A percentile compares a stretch with the other conserved stretches of the same genome.
Conservation (phyloP, 2,797 vertebrate species). For the Characodon lateralis region DNA sequence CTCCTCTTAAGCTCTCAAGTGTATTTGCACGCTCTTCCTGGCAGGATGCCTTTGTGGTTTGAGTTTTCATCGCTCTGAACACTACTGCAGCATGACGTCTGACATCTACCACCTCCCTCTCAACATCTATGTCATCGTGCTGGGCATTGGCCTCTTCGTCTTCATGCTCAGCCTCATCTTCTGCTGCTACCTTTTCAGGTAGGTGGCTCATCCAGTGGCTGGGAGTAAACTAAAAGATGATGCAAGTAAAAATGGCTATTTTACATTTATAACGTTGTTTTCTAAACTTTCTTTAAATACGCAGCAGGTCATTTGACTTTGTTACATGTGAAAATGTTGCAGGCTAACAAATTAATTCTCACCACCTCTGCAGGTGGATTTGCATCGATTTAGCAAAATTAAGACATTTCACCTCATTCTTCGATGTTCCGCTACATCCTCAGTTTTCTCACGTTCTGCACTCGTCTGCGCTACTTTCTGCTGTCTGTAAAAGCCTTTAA, state of each 20-base stretch:
- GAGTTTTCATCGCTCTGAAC: constrained; percentile 79
- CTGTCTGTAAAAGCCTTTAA: constrained; percentile 7
- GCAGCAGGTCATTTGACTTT: background rate
- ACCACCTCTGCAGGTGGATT: constrained; percentile 6
- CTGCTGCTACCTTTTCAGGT: constrained; percentile 89
- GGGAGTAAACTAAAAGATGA: background rate
- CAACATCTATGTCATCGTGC: constrained; percentile 85
- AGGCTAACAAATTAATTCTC: background rate
- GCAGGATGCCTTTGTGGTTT: constrained; percentile 84
- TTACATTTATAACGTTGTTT: background rate
- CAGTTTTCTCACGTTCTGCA: background rate
- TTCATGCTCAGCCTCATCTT: constrained; percentile 89
- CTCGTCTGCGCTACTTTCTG: background rate
- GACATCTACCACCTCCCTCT: constrained; percentile 84
- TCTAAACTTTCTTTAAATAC: background rate
- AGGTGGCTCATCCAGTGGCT: constrained; percentile 13
- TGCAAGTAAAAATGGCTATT: background rate
- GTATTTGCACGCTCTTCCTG: constrained; percentile 38
- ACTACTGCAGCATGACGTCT: constrained; percentile 83
- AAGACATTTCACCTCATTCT: constrained; percentile 5
- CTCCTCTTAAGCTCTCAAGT: background rate
- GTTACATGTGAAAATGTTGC: background rate
- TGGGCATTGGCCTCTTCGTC: constrained; percentile 87
- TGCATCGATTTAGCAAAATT: background rate
- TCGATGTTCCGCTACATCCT: background rate